phyloP scores from a whole-genome alignment of 2,797 vertebrate genomes.

The Florisuga fusca region DNA sequence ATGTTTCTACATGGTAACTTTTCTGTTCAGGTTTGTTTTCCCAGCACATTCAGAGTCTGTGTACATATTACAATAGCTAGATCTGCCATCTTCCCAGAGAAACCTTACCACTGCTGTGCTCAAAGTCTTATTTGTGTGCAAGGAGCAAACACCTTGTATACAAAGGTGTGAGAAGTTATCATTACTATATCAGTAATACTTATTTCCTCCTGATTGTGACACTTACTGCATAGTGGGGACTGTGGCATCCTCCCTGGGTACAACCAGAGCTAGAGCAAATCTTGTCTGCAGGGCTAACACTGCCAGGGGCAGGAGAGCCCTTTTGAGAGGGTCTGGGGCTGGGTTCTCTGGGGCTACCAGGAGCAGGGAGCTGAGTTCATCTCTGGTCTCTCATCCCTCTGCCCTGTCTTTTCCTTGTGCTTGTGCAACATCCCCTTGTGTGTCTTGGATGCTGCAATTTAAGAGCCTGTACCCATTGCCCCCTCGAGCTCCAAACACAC shows the following conservation, averaged over 20 bases:
- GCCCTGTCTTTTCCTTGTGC: neutral
- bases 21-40: neutral
- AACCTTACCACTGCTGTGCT: constrained; percentile 10
- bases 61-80: neutral
- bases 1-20: neutral
- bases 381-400: neutral
- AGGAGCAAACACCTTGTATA: neutral
- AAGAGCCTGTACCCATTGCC: neutral
- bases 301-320: rapidly evolving
- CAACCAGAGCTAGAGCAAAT: neutral
- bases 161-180: neutral
- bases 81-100: constrained; percentile 18
- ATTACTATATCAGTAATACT: neutral
- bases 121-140: neutral
- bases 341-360: neutral
- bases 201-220: neutral
- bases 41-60: neutral
- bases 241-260: neutral
- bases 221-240: neutral
- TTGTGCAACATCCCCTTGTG: neutral
- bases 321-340: neutral
- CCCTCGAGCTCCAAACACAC: rapidly evolving
- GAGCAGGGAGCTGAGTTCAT: rapidly evolving
- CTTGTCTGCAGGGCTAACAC: rapidly evolving
- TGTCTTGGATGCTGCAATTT: neutral